Conservation (phyloP, 53 echinoderm and acorn worm genomes). For the Stichopus horrens region DNA sequence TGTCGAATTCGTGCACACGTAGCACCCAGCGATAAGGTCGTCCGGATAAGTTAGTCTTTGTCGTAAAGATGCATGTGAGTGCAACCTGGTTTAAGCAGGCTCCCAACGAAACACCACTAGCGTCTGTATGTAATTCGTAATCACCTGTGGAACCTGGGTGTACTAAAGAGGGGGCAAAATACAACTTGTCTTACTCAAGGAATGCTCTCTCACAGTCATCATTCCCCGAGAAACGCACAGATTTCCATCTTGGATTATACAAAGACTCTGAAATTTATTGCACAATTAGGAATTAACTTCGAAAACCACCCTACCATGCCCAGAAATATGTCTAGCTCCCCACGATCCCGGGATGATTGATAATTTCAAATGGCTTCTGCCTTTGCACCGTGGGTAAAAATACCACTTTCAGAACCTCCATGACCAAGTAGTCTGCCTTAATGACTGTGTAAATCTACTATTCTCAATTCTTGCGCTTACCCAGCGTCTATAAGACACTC, state of each 20-base stretch:
- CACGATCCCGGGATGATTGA: not conserved
- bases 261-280: not conserved
- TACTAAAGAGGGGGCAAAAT: not conserved
- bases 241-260: not conserved
- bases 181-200: constrained; percentile 1
- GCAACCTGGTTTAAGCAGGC: no score
- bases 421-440: not conserved
- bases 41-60: no score
- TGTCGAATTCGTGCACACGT: no score
- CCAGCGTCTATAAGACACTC: constrained; percentile 5
- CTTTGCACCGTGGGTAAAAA: not conserved
- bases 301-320: constrained; percentile 25
- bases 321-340: not conserved
- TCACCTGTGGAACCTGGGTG: not conserved
- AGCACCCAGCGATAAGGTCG: no score
- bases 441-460: not conserved
- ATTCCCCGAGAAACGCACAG: not conserved
- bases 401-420: not conserved
- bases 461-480: not conserved
- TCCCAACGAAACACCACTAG: no score
- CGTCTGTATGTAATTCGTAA: not conserved
- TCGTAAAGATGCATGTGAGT: no score
- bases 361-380: constrained; percentile 3
- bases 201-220: constrained; percentile 3
- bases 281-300: not conserved